Conservation (phyloP, 2,888 invertebrate genomes). For the Ophion ellenae region DNA sequence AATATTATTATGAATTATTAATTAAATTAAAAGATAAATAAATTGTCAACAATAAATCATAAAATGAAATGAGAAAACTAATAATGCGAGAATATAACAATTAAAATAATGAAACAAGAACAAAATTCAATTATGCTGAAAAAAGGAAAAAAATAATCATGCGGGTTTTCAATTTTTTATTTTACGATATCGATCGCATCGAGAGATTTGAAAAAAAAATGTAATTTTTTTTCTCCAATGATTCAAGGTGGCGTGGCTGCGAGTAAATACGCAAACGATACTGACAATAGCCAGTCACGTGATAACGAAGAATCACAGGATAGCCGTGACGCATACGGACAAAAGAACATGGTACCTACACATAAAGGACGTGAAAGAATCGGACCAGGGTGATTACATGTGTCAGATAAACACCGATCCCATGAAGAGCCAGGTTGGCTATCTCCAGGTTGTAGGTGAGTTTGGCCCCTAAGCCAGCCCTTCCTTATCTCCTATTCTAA, state of each 20-base stretch:
- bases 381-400: slow-evolving; percentile 94
- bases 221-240: slow-evolving; percentile 13
- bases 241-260: slow-evolving; percentile 94
- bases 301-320: slow-evolving; percentile 95
- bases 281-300: slow-evolving; percentile 95
- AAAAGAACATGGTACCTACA: slow-evolving; percentile 92
- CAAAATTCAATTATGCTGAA: neutral
- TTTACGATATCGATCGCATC: neutral
- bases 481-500: slow-evolving; percentile 27
- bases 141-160: neutral
- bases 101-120: too few relatives aligned
- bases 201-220: neutral
- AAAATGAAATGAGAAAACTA: neutral
- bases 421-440: slow-evolving; percentile 89
- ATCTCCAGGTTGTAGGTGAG: slow-evolving; percentile 88
- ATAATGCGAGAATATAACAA: too few relatives aligned
- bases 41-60: neutral
- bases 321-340: slow-evolving; percentile 92
- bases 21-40: too few relatives aligned
- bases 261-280: slow-evolving; percentile 95
- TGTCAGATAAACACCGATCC: slow-evolving; percentile 91
- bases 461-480: slow-evolving; percentile 59
- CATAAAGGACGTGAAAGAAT: slow-evolving; percentile 91
- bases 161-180: neutral
- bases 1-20: too few relatives aligned